phyloP scores from a whole-genome alignment of 2,113 vertebrate genomes.

The Heterotilapia buettikoferi region DNA sequence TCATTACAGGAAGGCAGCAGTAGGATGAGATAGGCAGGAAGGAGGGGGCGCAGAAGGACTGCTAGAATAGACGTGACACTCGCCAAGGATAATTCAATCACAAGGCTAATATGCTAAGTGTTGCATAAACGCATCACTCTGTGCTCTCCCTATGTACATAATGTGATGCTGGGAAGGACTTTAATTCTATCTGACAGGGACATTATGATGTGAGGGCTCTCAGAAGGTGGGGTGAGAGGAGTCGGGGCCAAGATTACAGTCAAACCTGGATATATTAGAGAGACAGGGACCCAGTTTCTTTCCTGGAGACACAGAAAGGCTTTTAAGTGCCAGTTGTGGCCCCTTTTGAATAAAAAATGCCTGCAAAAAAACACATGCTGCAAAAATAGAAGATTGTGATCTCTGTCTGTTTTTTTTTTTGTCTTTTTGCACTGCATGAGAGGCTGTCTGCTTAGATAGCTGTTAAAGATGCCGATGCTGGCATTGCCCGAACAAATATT shows the following conservation, averaged over 20 bases:
- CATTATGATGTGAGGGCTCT: conserved; percentile 42
- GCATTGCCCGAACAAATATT: conserved; percentile 57
- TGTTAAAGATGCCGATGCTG: conserved; percentile 28
- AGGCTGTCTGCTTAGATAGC: conserved; percentile 18
- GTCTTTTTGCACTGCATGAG: not conserved
- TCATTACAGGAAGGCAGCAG: not conserved
- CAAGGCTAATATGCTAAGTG: conserved; percentile 64
- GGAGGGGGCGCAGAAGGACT: not conserved
- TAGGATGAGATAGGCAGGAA: not conserved
- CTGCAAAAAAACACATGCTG: not conserved
- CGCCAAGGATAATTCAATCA: conserved; percentile 60
- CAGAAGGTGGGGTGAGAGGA: conserved; percentile 1
- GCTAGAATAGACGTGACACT: conserved; percentile 21
- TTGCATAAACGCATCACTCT: conserved; percentile 58
- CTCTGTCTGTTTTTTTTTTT: not conserved
- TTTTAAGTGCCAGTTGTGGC: conserved; percentile 17
- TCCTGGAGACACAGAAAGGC: conserved; percentile 34
- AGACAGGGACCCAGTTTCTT: conserved; percentile 6
- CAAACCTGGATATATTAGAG: conserved; percentile 7
- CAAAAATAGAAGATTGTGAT: conserved; percentile 7
- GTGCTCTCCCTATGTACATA: conserved; percentile 53
- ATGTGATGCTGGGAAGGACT: conserved; percentile 36
- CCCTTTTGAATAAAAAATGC: not conserved
- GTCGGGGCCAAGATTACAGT: not conserved
- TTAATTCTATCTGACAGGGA: conserved; percentile 61